These are phyloP conservation scores for Papilio aristodemus DNA, from an alignment of 1,140 invertebrate species.

Conservation along the genomic window DNA sequence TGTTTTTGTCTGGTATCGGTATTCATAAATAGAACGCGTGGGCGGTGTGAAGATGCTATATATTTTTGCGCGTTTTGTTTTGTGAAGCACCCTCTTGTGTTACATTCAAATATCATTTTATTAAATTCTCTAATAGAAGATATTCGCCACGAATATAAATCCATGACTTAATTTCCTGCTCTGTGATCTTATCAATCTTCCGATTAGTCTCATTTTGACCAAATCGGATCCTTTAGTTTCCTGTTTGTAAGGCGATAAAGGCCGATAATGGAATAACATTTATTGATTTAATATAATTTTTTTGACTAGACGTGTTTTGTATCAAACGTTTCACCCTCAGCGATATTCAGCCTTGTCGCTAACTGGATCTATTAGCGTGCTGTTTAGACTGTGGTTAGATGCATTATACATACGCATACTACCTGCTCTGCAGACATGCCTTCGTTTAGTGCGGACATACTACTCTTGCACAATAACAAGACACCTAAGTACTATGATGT, in stretches of 20 bases:
- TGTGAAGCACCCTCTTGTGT: neutral
- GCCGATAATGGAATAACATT: no score
- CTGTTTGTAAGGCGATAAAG: no score
- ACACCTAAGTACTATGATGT: neutral
- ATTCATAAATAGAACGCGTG: slow-evolving; percentile 12
- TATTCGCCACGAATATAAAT: neutral
- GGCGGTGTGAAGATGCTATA: neutral
- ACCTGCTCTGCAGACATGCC: neutral
- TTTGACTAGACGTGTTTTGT: neutral
- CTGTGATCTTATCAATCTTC: no score
- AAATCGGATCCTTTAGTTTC: no score
- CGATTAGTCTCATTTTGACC: no score
- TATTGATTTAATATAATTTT: no score
- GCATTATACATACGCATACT: neutral
- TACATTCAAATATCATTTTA: slow-evolving; percentile 1
- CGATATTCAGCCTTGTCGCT: slow-evolving; percentile 1
- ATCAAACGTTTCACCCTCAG: slow-evolving; percentile 6
- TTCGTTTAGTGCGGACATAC: neutral
- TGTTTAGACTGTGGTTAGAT: slow-evolving; percentile 20
- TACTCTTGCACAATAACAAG: neutral
- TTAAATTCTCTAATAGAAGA: neutral
- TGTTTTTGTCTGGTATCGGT: neutral
- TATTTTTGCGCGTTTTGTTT: neutral
- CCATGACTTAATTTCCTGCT: no score
- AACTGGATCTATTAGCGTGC: slow-evolving; percentile 24